phyloP scores from a whole-genome alignment of 1,140 invertebrate genomes.

The Eumaeus atala region DNA sequence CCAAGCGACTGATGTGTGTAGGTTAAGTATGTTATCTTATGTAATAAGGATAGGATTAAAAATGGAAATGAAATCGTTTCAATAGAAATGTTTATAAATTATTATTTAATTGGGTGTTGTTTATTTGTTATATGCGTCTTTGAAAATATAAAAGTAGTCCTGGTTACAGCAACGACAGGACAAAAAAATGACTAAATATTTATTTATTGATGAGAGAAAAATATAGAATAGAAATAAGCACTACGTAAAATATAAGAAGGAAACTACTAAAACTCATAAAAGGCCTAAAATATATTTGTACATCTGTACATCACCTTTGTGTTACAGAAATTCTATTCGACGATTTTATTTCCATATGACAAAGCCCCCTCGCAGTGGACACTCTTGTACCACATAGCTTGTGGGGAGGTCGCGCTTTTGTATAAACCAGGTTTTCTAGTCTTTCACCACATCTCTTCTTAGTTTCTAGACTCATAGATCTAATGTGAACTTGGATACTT shows the following conservation, averaged over 20 bases:
- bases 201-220: no score
- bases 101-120: no score
- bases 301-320: neutral
- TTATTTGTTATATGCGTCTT: no score
- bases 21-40: constrained; percentile 9
- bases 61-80: neutral
- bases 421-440: constrained; percentile 11
- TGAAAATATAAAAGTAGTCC: no score
- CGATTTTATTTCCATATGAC: constrained; percentile 3
- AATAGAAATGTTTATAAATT: neutral
- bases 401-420: neutral
- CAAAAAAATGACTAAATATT: no score
- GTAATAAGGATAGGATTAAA: neutral
- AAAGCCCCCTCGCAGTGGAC: neutral
- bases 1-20: constrained; percentile 6
- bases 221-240: no score
- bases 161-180: no score
- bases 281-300: constrained; percentile 1
- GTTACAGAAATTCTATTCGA: neutral
- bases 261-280: neutral
- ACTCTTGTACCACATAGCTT: neutral
- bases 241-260: neutral
- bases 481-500: neutral
- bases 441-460: constrained; percentile 4
- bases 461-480: constrained; percentile 8